A percentile compares a stretch with the other conserved stretches of the same genome.
Conservation (phyloP, 2,888 invertebrate species). For the Timandra comae region DNA sequence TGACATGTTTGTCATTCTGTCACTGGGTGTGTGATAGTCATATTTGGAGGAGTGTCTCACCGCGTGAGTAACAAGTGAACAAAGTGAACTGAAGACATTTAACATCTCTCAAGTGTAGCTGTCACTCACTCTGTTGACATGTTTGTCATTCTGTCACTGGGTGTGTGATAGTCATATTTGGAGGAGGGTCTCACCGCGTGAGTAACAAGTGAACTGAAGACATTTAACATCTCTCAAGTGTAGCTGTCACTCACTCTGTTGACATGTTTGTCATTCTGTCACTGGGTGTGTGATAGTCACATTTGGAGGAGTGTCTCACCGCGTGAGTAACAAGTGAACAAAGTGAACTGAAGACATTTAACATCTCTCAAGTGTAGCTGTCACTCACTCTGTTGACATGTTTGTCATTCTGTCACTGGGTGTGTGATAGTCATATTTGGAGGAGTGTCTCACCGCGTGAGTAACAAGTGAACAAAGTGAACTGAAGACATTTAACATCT, state of each 20-base stretch:
- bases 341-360: not conserved
- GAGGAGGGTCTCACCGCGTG: not conserved
- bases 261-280: constrained; percentile 28
- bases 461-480: too few relatives aligned
- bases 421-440: constrained; percentile 5
- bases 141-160: constrained; percentile 22
- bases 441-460: constrained; percentile 2
- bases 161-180: constrained; percentile 4
- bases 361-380: constrained; percentile 2
- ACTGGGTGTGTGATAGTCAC: constrained; percentile 18
- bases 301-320: too few relatives aligned
- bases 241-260: constrained; percentile 22
- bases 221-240: constrained; percentile 4
- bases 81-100: too few relatives aligned
- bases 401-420: constrained; percentile 14
- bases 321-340: too few relatives aligned
- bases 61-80: too few relatives aligned
- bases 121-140: constrained; percentile 15
- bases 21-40: too few relatives aligned
- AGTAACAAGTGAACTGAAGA: not conserved
- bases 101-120: not conserved
- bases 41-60: too few relatives aligned
- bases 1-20: too few relatives aligned
- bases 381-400: constrained; percentile 6
- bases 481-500: not conserved